phyloP scores from a whole-genome alignment of 1,140 invertebrate genomes.

The Neotoxoptera formosana region DNA sequence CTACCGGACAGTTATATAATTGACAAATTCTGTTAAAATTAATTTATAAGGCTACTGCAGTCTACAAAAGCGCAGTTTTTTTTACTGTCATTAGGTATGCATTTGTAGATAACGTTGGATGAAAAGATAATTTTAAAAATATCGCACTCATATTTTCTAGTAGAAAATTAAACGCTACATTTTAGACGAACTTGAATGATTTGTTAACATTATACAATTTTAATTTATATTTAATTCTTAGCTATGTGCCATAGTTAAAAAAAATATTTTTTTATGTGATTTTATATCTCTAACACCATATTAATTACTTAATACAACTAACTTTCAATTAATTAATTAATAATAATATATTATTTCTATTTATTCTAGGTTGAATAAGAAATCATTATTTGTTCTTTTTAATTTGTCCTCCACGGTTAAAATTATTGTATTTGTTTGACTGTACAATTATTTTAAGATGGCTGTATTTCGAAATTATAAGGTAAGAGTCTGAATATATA shows the following conservation, averaged over 20 bases:
- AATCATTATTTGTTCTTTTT: not conserved
- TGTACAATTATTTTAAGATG: not conserved
- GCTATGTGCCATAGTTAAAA: not conserved
- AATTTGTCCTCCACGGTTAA: too few species aligned
- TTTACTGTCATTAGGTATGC: not conserved
- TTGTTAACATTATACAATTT: not conserved
- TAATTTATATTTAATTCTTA: not conserved
- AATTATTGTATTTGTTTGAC: not conserved
- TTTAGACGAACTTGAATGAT: not conserved
- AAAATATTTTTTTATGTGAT: too few species aligned
- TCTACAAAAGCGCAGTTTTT: not conserved
- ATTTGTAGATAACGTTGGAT: not conserved
- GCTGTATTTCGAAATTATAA: conserved; percentile 24
- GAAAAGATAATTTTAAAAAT: not conserved
- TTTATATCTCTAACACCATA: not conserved
- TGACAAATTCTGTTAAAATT: not conserved
- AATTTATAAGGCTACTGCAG: not conserved
- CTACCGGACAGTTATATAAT: not conserved
- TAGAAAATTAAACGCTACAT: not conserved
- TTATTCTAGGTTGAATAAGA: not conserved
- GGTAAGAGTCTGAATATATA: not conserved
- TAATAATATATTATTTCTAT: not conserved
- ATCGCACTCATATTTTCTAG: not conserved
- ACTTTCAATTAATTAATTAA: not conserved
- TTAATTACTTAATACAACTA: not conserved